These are phyloP conservation scores for Nowickia ferox DNA, from an alignment of 2,888 invertebrate species.

Conservation along the genomic window DNA sequence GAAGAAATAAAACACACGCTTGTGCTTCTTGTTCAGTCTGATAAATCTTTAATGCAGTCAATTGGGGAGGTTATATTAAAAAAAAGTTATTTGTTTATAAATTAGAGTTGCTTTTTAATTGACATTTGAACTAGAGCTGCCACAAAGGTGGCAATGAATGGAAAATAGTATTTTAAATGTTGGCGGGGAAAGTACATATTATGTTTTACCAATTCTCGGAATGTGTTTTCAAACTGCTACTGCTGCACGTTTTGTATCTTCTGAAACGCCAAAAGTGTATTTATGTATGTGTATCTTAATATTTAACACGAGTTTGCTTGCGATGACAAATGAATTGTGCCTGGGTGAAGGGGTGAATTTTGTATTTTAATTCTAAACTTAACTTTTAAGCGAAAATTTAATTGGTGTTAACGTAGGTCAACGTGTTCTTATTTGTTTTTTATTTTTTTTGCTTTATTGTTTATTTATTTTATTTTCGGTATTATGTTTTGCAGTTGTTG, in stretches of 20 bases:
- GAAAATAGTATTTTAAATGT: no score
- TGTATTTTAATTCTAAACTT: constrained; percentile 41
- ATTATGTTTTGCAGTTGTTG: neutral
- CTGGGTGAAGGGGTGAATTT: neutral
- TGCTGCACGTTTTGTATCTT: constrained; percentile 8
- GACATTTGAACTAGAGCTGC: no score
- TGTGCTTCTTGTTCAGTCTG: no score
- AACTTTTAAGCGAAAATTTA: constrained; percentile 53
- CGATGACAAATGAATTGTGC: neutral
- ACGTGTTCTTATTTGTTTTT: constrained; percentile 47
- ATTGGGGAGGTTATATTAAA: no score
- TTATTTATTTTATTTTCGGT: constrained; percentile 8
- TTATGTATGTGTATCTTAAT: neutral
- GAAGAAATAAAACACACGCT: no score
- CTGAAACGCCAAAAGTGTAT: neutral
- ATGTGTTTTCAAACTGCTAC: constrained; percentile 1
- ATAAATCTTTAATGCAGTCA: no score
- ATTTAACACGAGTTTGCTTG: neutral
- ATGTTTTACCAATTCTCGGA: constrained; percentile 30
- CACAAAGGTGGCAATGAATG: no score
- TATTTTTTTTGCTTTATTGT: neutral
- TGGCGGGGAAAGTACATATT: neutral
- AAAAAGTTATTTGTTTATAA: no score
- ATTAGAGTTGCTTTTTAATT: no score
- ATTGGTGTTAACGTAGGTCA: constrained; percentile 69